A percentile compares a stretch with the other conserved stretches of the same genome.
These are phyloP conservation scores for Promerops cafer DNA, from an alignment of 2,113 vertebrate genomes.

Conservation along the genomic window DNA sequence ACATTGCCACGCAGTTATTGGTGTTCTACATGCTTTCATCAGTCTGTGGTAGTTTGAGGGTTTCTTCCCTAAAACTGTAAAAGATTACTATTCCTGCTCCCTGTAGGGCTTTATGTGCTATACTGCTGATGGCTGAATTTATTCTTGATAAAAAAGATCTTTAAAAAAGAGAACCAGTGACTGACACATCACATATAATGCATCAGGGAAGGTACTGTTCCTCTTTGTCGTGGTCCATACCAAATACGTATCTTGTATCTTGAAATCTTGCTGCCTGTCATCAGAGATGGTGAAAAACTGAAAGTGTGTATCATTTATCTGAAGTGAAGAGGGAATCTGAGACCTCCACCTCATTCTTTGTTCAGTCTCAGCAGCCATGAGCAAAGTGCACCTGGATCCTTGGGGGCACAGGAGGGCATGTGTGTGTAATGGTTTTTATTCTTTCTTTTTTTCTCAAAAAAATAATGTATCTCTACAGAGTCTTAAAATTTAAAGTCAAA, in stretches of 20 bases:
- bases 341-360: not conserved
- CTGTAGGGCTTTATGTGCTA: not conserved
- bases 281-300: not conserved
- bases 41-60: not conserved
- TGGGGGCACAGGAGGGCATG: not conserved
- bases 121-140: not conserved
- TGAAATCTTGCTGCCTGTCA: not conserved
- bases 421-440: not conserved
- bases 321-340: not conserved
- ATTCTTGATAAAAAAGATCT: conserved; percentile 12
- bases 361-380: not conserved
- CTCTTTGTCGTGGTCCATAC: not conserved
- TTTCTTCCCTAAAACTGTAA: not conserved
- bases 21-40: not conserved
- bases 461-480: not conserved
- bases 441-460: not conserved
- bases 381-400: not conserved
- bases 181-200: not conserved
- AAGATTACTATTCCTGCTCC: not conserved
- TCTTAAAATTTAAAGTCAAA: not conserved
- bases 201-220: not conserved
- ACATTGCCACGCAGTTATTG: not conserved
- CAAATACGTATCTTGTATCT: not conserved
- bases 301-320: not conserved
- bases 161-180: not conserved